These are phyloP conservation scores for Esox lucius DNA, from an alignment of 2,797 vertebrate species.

Conservation along the genomic window DNA sequence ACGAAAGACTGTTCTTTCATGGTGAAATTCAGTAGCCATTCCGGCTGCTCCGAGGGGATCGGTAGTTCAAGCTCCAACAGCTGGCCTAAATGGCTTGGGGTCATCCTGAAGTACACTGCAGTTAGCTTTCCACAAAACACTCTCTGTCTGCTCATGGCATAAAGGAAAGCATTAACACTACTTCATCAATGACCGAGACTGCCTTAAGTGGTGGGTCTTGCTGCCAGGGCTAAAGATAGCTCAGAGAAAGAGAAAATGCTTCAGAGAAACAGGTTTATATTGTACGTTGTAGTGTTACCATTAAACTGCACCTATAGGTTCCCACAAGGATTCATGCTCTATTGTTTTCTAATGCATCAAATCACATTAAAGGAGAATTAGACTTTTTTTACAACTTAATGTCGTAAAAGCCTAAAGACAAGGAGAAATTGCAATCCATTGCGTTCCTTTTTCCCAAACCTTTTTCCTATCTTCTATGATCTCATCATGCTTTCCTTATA, in stretches of 20 bases:
- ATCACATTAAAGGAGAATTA: background rate
- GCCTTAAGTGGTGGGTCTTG: constrained; percentile 9
- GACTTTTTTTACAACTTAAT: background rate
- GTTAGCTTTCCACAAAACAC: constrained; percentile 37
- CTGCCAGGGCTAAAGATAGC: constrained; percentile 3
- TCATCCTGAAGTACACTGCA: constrained; percentile 15
- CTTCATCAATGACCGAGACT: constrained; percentile 37
- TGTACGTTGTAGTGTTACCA: background rate
- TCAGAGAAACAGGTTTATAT: background rate
- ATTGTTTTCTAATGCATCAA: background rate
- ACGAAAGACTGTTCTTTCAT: background rate
- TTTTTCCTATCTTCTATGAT: no score
- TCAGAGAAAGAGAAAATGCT: background rate
- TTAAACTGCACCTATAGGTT: background rate
- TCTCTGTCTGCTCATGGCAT: constrained; percentile 15
- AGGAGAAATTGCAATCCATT: no score
- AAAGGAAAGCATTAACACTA: constrained; percentile 48
- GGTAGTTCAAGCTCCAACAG: background rate
- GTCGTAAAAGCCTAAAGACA: no score
- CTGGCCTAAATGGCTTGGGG: constrained; percentile 27
- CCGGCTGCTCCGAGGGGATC: background rate
- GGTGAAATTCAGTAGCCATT: background rate
- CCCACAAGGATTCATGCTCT: background rate
- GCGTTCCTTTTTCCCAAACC: no score
- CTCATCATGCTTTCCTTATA: no score